phyloP scores from a whole-genome alignment of 2,888 invertebrate species.

The Eupeodes latifasciatus region DNA sequence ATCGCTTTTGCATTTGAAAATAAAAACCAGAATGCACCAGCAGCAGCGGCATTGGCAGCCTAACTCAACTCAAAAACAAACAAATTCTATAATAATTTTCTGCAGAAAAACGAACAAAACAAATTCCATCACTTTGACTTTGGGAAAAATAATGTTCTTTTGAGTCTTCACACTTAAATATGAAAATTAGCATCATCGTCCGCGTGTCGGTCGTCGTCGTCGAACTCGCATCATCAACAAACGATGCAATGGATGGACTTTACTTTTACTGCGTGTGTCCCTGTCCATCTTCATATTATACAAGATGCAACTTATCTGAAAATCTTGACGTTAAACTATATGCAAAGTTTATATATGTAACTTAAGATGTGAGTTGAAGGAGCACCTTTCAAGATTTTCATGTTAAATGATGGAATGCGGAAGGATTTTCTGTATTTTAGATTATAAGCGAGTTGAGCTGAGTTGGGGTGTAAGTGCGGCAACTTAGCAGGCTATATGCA shows the following conservation, averaged over 20 bases:
- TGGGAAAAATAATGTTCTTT: constrained; percentile 43
- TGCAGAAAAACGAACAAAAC: constrained; percentile 35
- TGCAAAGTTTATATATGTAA: constrained; percentile 34
- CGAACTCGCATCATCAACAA: constrained; percentile 32
- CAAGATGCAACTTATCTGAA: constrained; percentile 24
- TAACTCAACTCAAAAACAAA: constrained; percentile 28
- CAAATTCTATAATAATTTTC: constrained; percentile 29
- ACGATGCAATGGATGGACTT: neutral
- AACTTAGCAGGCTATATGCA: constrained; percentile 1
- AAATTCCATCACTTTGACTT: constrained; percentile 2
- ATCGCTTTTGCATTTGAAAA: neutral
- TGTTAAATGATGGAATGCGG: constrained; percentile 59
- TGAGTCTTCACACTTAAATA: constrained; percentile 67
- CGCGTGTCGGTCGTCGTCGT: neutral
- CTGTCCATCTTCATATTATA: neutral
- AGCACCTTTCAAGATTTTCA: constrained; percentile 30
- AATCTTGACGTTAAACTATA: constrained; percentile 33
- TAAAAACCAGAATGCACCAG: neutral
- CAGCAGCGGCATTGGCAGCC: neutral
- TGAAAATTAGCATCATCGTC: constrained; percentile 68
- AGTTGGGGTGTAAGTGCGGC: constrained; percentile 34
- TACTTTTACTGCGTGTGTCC: constrained; percentile 27
- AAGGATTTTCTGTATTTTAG: constrained; percentile 45
- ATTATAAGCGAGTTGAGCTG: neutral
- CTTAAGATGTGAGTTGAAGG: neutral